Evolutionary conservation across 2,888 invertebrate genomes (phyloP), one percentile per base, ranked within the genome.

Genomic region (Mellilla xanthometata): DNA sequence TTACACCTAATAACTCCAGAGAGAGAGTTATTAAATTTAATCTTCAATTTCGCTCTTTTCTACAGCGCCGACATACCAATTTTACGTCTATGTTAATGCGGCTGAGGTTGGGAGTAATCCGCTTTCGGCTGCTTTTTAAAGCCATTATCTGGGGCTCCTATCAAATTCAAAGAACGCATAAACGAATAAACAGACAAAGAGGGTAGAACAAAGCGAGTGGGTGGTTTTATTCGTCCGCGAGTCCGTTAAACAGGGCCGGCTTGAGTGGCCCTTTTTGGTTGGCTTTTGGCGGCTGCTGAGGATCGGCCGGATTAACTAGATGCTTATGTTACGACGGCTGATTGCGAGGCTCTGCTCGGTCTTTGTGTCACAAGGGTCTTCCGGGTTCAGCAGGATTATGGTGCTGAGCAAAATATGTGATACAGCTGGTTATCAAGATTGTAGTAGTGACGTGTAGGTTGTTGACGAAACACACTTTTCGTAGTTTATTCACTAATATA

Each of bases 81-180:
- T 45, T 45, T 39, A 39, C 35, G 50, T 45, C 41, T 39, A 45
- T 40, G 35, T 36, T 47, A 47, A 47, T 53, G 32, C 38, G 19
- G 34, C 47, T 30, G 47, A 42, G 33, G 41, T 48, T 30, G 38
- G 33, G 10, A 49, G 52, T 64, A 64, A 64, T 64, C 62, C 62
- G 50, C 62, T 65, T 65, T 62, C 52, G 57, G 62, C 38, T 42
- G 61, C 41, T 48, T 70, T 72, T 72, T 66, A 67, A 62, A 62
- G 56, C 66, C 68, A 72, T 72, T 72, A 71, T 72, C 64, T 60
- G 57, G 36, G 35, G 48, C 43, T 52, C 49, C 52, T 57, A 66
- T 62, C 62, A 63, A 60, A 66, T 65, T 53, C 58, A 68, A 64
- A 65, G 60, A 60, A 60, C 56, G 39, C 54, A 58, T 60, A 57